phyloP scores from a whole-genome alignment of 2,113 vertebrate species.

The Natator depressus region DNA sequence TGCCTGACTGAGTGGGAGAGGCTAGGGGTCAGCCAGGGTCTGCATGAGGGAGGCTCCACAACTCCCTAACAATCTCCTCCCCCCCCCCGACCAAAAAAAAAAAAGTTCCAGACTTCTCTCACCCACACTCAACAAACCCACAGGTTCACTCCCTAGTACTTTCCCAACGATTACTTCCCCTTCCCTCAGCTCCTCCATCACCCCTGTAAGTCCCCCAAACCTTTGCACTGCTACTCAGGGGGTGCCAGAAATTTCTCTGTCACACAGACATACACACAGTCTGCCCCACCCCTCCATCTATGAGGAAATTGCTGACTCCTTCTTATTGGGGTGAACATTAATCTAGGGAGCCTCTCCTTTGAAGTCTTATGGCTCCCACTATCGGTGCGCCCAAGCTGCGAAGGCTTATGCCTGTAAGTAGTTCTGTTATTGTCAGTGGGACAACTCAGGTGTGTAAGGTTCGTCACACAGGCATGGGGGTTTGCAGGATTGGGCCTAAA shows the following conservation, averaged over 20 bases:
- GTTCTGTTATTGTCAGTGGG: neutral
- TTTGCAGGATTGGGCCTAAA: neutral
- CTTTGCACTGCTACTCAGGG: too few species aligned
- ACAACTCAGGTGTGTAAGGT: neutral
- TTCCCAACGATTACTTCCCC: accelerated
- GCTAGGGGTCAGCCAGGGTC: too few species aligned
- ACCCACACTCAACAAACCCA: accelerated
- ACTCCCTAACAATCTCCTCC: too few species aligned
- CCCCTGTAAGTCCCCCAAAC: too few species aligned
- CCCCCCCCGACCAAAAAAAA: too few species aligned
- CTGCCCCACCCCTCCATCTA: too few species aligned
- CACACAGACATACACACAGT: too few species aligned
- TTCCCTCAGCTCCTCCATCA: neutral
- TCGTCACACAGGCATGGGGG: neutral
- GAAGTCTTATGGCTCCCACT: neutral
- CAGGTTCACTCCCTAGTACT: accelerated
- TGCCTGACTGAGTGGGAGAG: too few species aligned
- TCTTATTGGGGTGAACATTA: too few species aligned
- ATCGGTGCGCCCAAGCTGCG: neutral
- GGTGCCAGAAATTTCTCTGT: too few species aligned
- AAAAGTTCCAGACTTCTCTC: neutral
- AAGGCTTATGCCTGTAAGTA: neutral
- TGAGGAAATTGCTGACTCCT: too few species aligned
- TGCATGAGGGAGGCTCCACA: too few species aligned
- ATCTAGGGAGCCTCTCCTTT: neutral